Percentiles rank a stretch among this genome's conserved stretches.
phyloP scores from a whole-genome alignment of 2,888 invertebrate genomes.

The Artemia sinica region DNA sequence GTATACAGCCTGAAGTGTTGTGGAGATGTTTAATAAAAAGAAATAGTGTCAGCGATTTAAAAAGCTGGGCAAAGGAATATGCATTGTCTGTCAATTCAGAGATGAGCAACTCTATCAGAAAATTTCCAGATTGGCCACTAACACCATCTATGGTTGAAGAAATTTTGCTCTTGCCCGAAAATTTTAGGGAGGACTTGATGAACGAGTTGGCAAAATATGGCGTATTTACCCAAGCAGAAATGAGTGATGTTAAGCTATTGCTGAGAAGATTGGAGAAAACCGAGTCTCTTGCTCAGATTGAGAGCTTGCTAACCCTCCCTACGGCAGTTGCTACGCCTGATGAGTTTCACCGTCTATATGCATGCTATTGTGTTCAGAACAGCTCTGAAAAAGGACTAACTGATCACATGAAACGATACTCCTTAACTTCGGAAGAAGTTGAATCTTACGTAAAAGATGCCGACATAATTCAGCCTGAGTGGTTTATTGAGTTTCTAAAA shows the following conservation, averaged over 20 bases:
- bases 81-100: constrained; percentile 3
- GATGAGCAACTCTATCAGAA: neutral
- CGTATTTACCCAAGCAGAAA: neutral
- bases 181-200: neutral
- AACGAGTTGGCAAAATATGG: constrained; percentile 3
- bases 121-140: constrained; percentile 1
- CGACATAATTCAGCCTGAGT: neutral
- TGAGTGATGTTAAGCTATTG: neutral
- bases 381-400: neutral
- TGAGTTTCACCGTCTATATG: constrained; percentile 3
- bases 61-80: neutral
- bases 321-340: neutral
- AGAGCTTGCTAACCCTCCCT: neutral
- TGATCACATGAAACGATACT: constrained; percentile 11
- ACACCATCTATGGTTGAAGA: neutral
- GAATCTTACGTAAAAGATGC: neutral
- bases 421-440: neutral
- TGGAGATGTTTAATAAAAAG: neutral
- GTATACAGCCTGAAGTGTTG: neutral
- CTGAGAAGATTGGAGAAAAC: neutral
- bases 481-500: constrained; percentile 6
- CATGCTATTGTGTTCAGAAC: neutral
- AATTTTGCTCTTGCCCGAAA: neutral
- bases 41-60: neutral
- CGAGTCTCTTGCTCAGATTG: constrained; percentile 2